Percentiles rank a stretch among this genome's conserved stretches.
Conservation (phyloP, 2,888 invertebrate genomes). For the Drosophila melanosoma region DNA sequence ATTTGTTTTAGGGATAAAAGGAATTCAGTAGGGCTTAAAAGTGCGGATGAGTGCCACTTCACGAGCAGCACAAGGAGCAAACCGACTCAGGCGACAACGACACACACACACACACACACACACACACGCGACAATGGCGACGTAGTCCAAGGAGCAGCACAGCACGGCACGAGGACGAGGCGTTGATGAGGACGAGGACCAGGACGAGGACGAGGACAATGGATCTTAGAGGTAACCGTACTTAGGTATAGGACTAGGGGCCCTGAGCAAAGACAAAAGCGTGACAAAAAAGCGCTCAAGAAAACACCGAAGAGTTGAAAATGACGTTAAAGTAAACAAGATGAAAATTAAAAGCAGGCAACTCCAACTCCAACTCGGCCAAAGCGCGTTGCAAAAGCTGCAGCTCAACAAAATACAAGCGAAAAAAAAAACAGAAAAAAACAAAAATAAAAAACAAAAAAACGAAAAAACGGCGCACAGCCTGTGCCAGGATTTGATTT, state of each 20-base stretch:
- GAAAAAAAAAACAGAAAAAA: background rate
- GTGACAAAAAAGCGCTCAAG: conserved; percentile 72
- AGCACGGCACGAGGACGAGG: background rate
- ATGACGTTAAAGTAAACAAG: conserved; percentile 82
- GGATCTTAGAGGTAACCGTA: conserved; percentile 50
- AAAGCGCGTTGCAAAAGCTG: conserved; percentile 28
- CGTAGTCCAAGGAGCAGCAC: conserved; percentile 14
- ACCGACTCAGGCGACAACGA: conserved; percentile 41
- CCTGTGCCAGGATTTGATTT: conserved; percentile 74
- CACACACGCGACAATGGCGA: conserved; percentile 49
- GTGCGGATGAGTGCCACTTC: conserved; percentile 82
- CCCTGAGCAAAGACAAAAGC: conserved; percentile 44
- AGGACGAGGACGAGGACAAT: conserved; percentile 29
- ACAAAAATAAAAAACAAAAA: background rate
- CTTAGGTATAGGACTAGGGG: conserved; percentile 8
- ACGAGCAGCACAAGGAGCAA: conserved; percentile 71
- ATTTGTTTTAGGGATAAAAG: conserved; percentile 84
- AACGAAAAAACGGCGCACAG: conserved; percentile 26
- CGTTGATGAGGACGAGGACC: background rate
- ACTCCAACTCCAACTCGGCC: background rate
- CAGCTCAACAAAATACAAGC: conserved; percentile 25
- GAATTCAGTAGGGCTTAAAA: conserved; percentile 83
- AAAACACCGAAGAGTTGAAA: conserved; percentile 81
- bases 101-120: conserved; percentile 31
- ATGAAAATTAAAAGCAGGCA: conserved; percentile 75